Evolutionary conservation across 2,113 vertebrate genomes (phyloP).

Genomic region (Nesoenas mayeri): DNA sequence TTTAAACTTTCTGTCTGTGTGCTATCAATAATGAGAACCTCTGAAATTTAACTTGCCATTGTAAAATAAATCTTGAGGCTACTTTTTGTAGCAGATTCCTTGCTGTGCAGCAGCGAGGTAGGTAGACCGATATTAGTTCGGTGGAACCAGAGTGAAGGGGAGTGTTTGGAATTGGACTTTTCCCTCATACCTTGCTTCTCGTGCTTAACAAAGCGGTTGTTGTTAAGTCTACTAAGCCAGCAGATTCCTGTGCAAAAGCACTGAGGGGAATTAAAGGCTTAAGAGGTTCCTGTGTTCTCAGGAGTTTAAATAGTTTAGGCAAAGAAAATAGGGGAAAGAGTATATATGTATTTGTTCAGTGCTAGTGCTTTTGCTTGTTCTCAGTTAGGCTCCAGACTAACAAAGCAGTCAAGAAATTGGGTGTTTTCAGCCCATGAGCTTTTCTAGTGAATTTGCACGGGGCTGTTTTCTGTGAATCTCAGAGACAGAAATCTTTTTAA

Average conservation of each 20-base stretch:
- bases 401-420: neutral
- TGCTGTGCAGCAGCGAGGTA: neutral
- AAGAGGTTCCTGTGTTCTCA: neutral
- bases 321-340: slow-evolving; percentile 45
- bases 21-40: neutral
- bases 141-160: neutral
- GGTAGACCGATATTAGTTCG: neutral
- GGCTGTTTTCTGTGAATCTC: neutral
- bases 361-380: neutral
- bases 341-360: neutral
- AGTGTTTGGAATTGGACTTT: neutral
- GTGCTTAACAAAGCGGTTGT: slow-evolving; percentile 35
- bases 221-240: slow-evolving; percentile 40
- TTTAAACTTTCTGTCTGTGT: neutral
- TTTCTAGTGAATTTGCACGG: neutral
- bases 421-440: neutral
- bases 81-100: neutral
- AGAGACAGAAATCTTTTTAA: neutral
- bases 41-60: neutral
- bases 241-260: slow-evolving; percentile 19
- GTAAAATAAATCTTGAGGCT: neutral
- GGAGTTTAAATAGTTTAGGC: slow-evolving; percentile 27
- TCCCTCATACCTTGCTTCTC: neutral
- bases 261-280: slow-evolving; percentile 50
- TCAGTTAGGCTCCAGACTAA: neutral